These are phyloP conservation scores for Oscheius sp. DNA, from an alignment of 2,888 invertebrate genomes.

Conservation along the genomic window DNA sequence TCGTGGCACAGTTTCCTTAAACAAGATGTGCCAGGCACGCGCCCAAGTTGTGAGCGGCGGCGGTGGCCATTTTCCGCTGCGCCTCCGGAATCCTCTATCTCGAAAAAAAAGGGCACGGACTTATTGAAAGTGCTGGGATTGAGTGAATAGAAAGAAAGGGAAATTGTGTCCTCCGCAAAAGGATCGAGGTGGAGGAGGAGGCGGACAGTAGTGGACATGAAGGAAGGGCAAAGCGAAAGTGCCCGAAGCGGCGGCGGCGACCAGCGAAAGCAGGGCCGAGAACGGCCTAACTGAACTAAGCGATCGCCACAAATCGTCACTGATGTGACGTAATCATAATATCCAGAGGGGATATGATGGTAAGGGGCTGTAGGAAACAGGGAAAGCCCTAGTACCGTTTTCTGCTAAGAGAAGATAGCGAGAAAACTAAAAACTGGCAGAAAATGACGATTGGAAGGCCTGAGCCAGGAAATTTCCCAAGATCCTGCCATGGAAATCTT, in stretches of 20 bases:
- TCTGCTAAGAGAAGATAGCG: no score
- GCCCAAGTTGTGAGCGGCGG: neutral
- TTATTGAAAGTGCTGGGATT: neutral
- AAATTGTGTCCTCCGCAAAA: neutral
- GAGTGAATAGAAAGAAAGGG: no score
- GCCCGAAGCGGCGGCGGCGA: neutral
- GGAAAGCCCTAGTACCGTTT: no score
- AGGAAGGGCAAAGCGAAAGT: conserved; percentile 31
- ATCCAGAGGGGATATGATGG: neutral
- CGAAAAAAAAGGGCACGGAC: neutral
- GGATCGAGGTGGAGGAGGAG: conserved; percentile 1
- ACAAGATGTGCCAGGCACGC: neutral
- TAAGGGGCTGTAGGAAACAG: no score
- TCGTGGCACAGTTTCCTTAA: conserved; percentile 1
- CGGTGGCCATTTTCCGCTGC: neutral
- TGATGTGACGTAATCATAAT: conserved; percentile 4
- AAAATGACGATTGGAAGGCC: no score
- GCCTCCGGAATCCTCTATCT: neutral
- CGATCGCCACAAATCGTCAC: conserved; percentile 1
- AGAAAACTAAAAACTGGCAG: no score
- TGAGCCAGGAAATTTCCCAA: no score
- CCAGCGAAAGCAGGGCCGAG: conserved; percentile 20
- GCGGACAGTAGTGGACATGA: neutral
- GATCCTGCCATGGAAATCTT: no score
- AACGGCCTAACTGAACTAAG: neutral